Base-by-base conservation (phyloP, 2,113 vertebrate genomes). In the Campylomormyrus numenius region DNA sequence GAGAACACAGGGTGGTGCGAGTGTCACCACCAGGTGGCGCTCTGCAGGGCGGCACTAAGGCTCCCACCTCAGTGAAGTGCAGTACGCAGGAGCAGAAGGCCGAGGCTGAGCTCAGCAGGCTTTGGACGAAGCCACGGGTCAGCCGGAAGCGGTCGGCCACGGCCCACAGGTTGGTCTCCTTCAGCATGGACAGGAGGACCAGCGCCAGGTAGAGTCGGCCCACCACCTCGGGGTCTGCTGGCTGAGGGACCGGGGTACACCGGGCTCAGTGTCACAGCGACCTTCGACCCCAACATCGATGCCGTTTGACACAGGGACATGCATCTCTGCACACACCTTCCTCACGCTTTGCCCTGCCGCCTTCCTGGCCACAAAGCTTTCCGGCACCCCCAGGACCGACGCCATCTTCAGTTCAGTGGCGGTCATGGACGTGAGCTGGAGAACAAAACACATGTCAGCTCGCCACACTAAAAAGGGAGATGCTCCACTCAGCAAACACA, bases 21-120 rank as follows among this genome's bases (percentile, higher is more conserved):
- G 35, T 17, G 13, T 42, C 74, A 42, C 74, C 27, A 88, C 21
- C 10, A 35, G 17, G 39, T 42, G 87, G 87, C 19, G 21, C 56
- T 86, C 24, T 19, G 21, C 10, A 21, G 7, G n/a, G 10, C n/a
- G 15, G 74, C 24, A 15, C 3, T 9, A 3, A 56, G 74, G 48
- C 83, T 35, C 84, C 50, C 95, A 99, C 98, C 98, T 99, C 96
- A 1, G 97, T 97, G 94, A 99, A 99, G 93, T 97, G 98, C 46
- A 98, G 94, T 88, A 99, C 96, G 4, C 97, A 98, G 66, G 96
- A 98, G 80, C 96, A 96, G 91, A 99, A 99, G 0, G 98, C 96
- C 0, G 98, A 97, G 15, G 98, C 93, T 1, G 97, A 97, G 88
- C 31, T 96, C 17, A 99, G 96, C 46, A 99, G 96, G 1, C 90